Evolutionary conservation across 2,888 invertebrate species (phyloP).

Genomic region (Resseliella maxima): DNA sequence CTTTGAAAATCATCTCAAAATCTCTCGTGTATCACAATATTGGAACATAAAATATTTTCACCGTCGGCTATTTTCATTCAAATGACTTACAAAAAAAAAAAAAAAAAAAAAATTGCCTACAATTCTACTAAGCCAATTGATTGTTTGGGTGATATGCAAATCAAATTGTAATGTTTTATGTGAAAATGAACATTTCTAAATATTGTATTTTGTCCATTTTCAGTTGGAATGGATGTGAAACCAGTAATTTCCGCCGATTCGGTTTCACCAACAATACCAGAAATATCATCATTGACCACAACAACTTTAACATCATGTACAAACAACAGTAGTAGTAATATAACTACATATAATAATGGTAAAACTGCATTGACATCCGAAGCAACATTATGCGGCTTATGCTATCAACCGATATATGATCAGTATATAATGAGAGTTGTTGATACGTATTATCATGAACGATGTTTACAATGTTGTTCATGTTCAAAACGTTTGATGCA

Average conservation of each 20-base stretch:
- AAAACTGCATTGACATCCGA: conserved; percentile 57
- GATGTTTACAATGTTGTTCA: conserved; percentile 80
- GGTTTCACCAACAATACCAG: conserved; percentile 54
- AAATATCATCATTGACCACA: conserved; percentile 34
- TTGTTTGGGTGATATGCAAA: too few relatives aligned
- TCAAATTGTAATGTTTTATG: background rate
- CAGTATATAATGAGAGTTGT: conserved; percentile 80
- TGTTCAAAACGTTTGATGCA: conserved; percentile 78
- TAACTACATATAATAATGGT: conserved; percentile 3
- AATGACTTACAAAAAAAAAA: background rate
- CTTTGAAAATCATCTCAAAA: too few relatives aligned
- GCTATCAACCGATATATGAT: conserved; percentile 78
- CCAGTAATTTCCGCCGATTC: conserved; percentile 52
- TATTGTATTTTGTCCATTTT: background rate
- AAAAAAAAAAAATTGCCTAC: too few relatives aligned
- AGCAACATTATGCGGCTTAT: conserved; percentile 72
- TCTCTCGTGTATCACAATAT: background rate
- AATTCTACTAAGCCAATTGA: too few relatives aligned
- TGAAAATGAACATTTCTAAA: background rate
- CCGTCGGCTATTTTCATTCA: background rate
- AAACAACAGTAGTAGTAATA: background rate
- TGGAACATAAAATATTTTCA: background rate
- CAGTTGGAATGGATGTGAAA: conserved; percentile 33
- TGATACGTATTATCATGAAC: conserved; percentile 80
- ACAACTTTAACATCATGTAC: conserved; percentile 53